Conservation (phyloP, 2,888 invertebrate species). For the Myopa testacea region DNA sequence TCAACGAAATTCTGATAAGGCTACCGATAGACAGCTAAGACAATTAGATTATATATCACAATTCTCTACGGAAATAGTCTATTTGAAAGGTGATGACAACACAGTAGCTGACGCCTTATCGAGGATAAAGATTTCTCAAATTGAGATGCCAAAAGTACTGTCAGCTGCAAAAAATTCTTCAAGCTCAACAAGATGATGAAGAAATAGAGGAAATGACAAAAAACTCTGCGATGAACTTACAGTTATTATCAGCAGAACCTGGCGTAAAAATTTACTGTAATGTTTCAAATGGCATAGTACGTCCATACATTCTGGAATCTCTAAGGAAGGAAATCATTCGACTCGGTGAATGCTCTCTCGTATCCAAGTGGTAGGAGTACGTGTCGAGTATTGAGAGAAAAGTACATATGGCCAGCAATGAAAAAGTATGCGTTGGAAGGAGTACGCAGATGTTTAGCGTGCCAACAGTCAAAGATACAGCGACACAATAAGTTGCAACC, state of each 20-base stretch:
- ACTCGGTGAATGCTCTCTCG: too few relatives aligned
- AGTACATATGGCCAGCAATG: too few relatives aligned
- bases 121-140: constrained; percentile 1
- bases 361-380: too few relatives aligned
- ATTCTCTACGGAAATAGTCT: background rate
- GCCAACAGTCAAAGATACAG: too few relatives aligned
- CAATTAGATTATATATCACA: background rate
- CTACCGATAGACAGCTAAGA: background rate
- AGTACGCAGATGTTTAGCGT: too few relatives aligned
- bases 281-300: constrained; percentile 15
- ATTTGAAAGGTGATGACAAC: background rate
- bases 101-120: background rate
- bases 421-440: too few relatives aligned
- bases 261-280: background rate
- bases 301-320: too few relatives aligned
- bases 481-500: too few relatives aligned
- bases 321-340: too few relatives aligned
- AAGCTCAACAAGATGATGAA: constrained; percentile 2
- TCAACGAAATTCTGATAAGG: background rate
- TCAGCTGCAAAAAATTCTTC: constrained; percentile 2
- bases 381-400: too few relatives aligned
- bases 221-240: background rate
- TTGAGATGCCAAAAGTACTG: background rate
- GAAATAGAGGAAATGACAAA: background rate
- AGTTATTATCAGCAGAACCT: background rate